Conservation (phyloP, 1,140 invertebrate species). For the Eriocheir sinensis region DNA sequence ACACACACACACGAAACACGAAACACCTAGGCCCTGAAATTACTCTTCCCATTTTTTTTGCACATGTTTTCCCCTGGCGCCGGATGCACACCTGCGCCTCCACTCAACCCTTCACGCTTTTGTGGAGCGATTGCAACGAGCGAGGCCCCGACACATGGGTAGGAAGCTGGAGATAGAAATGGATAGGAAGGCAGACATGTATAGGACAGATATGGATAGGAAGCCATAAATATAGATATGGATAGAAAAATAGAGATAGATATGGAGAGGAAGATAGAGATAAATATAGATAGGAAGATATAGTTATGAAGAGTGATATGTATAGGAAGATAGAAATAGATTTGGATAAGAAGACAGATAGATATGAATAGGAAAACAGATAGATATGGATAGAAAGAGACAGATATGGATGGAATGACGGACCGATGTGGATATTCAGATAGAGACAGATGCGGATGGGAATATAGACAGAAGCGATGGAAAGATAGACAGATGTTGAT, state of each 20-base stretch:
- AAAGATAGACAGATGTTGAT: no score
- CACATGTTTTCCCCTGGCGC: neutral
- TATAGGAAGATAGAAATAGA: neutral
- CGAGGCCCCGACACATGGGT: neutral
- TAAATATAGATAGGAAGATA: constrained; percentile 29
- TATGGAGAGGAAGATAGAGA: constrained; percentile 28
- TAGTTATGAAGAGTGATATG: neutral
- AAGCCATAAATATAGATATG: neutral
- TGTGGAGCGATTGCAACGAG: neutral
- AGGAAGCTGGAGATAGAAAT: neutral
- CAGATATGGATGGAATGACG: no score
- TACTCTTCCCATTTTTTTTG: neutral
- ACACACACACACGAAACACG: neutral
- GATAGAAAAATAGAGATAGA: constrained; percentile 25
- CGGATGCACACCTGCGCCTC: neutral
- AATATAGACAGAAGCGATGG: no score
- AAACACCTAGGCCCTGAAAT: neutral
- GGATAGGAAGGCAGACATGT: neutral
- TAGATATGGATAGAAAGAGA: neutral
- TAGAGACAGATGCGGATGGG: neutral
- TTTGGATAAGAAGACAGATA: neutral
- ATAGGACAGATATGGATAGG: neutral
- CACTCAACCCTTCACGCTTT: neutral
- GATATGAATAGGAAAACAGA: neutral
- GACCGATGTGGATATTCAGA: no score